Evolutionary conservation across 2,113 vertebrate species (phyloP).

Genomic region (Apteryx owenii): DNA sequence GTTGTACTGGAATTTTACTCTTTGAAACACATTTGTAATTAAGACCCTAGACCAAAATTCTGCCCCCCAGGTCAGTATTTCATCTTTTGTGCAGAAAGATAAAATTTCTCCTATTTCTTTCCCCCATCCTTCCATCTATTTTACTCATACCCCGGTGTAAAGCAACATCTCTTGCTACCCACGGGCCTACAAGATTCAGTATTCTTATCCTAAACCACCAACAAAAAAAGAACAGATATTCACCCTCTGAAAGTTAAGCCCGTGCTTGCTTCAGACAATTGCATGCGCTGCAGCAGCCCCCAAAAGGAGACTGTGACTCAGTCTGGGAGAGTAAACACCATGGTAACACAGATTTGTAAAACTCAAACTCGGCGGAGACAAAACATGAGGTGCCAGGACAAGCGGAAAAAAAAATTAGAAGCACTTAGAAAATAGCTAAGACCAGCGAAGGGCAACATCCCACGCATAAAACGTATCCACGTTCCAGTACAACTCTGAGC

Average conservation of each 20-base stretch:
- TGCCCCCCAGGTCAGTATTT: too few relatives aligned
- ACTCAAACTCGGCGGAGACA: accelerated
- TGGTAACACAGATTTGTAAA: accelerated
- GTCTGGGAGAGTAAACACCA: not conserved
- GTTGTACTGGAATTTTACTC: not conserved
- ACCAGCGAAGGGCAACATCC: too few relatives aligned
- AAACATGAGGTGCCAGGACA: accelerated
- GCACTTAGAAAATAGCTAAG: accelerated
- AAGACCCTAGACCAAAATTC: not conserved
- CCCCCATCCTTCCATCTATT: not conserved
- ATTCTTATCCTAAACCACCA: too few relatives aligned
- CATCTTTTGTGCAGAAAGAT: not conserved
- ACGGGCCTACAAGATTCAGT: not conserved
- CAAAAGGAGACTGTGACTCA: accelerated
- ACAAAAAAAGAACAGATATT: not conserved
- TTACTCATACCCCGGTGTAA: too few relatives aligned
- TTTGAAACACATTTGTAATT: not conserved
- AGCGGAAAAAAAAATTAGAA: accelerated
- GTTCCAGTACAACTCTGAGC: too few relatives aligned
- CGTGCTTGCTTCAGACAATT: accelerated
- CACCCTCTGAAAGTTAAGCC: not conserved
- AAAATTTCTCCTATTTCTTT: not conserved
- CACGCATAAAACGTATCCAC: not conserved
- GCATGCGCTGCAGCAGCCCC: not conserved
- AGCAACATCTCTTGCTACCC: not conserved